Evolutionary conservation across 2,113 vertebrate species (phyloP).

Genomic region (Apeltes quadracus): DNA sequence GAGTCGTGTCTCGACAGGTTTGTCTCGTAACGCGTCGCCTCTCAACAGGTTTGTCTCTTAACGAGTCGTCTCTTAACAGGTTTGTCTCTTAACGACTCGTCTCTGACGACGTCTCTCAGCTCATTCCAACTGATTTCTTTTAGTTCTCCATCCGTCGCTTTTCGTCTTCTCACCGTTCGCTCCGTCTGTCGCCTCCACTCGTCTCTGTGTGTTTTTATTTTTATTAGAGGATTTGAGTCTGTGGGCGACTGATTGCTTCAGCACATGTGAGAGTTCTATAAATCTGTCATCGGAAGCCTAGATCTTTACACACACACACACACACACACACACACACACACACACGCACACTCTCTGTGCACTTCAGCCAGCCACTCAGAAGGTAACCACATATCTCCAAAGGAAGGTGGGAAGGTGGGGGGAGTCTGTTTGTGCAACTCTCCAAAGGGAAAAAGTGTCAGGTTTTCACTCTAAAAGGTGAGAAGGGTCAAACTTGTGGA

Average conservation of each 20-base stretch:
- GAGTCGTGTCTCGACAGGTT: too few relatives aligned
- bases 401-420: background rate
- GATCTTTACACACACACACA: constrained; percentile 6
- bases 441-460: constrained; percentile 6
- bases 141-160: constrained; percentile 15
- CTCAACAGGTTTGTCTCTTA: too few relatives aligned
- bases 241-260: constrained; percentile 82
- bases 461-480: constrained; percentile 17
- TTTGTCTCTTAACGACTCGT: background rate
- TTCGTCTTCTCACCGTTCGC: constrained; percentile 19
- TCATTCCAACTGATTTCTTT: constrained; percentile 7
- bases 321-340: constrained; percentile 32
- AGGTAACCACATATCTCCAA: constrained; percentile 47
- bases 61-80: too few relatives aligned
- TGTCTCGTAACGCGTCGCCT: too few relatives aligned
- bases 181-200: constrained; percentile 16
- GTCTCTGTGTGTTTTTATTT: constrained; percentile 74
- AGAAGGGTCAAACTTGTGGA: background rate
- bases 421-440: constrained; percentile 37
- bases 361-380: constrained; percentile 7
- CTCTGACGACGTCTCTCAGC: background rate
- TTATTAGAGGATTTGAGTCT: constrained; percentile 79
- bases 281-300: constrained; percentile 60
- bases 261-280: constrained; percentile 68
- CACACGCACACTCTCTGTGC: constrained; percentile 12